Evolutionary conservation across 2,888 invertebrate species (phyloP), one percentile per base, ranked within the genome.

Genomic region (Papilio demoleus): DNA sequence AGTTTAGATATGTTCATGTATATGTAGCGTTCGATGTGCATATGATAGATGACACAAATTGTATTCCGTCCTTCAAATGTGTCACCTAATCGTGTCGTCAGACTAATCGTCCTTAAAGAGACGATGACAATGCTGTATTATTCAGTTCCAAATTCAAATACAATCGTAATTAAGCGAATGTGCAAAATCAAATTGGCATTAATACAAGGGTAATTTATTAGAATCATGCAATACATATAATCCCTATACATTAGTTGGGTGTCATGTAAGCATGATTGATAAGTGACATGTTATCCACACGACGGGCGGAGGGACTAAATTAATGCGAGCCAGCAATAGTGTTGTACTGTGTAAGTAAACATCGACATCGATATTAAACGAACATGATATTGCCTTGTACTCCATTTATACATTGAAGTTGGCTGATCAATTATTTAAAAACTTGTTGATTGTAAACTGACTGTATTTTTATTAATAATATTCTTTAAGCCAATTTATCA

Each of bases 381-480:
- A 36, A 17, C 66, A 36, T 17, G 36, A 45, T 24, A 56, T 42
- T 56, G 56, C 22, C 56, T 27, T 53, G 64, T 74, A 73, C 78
- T 75, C 31, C 6, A 6, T 31, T 31, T 31, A n/a, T n/a, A 31
- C 31, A 31, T 4, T 6, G 31, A 4, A 6, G 31, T 31, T 31
- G 31, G 6, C 31, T 31, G 31, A 4, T 31, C 31, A 4, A n/a
- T n/a, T n/a, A n/a, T n/a, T n/a, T n/a, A n/a, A n/a, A n/a, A n/a
- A n/a, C n/a, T n/a, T n/a, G n/a, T n/a, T n/a, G n/a, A n/a, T n/a
- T n/a, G n/a, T n/a, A 2, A 14, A 40, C n/a, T 40, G 14, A 4
- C 5, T 40, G n/a, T 4, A n/a, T 40, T n/a, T 36, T 11, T 36
- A 11, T 36, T 11, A 12, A 11, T n/a, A n/a, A n/a, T n/a, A n/a